Conservation (phyloP, 2,888 invertebrate genomes). For the Eupithecia dodoneata region DNA sequence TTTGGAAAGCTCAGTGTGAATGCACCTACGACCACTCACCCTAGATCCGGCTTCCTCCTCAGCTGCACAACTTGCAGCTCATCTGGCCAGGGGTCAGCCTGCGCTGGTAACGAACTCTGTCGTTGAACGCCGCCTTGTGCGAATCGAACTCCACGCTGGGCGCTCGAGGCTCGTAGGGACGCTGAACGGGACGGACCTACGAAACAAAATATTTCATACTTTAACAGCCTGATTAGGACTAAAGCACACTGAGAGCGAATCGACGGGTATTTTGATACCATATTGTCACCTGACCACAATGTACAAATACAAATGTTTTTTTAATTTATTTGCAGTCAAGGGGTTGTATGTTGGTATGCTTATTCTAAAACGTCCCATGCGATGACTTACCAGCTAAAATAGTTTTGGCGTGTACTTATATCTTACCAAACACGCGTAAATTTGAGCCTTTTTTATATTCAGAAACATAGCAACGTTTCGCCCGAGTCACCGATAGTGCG, state of each 20-base stretch:
- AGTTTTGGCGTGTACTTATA: too few species aligned
- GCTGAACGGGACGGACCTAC: conserved; percentile 88
- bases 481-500: conserved; percentile 68
- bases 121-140: conserved; percentile 69
- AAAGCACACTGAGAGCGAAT: not conserved
- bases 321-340: too few species aligned
- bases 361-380: too few species aligned
- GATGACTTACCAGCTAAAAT: too few species aligned
- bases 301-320: too few species aligned
- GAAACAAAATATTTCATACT: not conserved
- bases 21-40: conserved; percentile 35
- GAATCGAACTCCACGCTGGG: conserved; percentile 38
- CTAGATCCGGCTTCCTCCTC: conserved; percentile 52
- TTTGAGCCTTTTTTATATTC: not conserved
- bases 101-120: conserved; percentile 92
- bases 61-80: conserved; percentile 71
- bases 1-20: not conserved
- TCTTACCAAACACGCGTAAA: not conserved
- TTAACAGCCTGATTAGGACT: not conserved
- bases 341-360: too few species aligned
- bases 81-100: conserved; percentile 86
- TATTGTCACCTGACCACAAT: not conserved
- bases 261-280: not conserved
- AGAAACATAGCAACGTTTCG: conserved; percentile 65
- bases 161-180: conserved; percentile 64